Base-by-base conservation (phyloP, 2,113 vertebrate genomes). In the Lepus timidus region DNA sequence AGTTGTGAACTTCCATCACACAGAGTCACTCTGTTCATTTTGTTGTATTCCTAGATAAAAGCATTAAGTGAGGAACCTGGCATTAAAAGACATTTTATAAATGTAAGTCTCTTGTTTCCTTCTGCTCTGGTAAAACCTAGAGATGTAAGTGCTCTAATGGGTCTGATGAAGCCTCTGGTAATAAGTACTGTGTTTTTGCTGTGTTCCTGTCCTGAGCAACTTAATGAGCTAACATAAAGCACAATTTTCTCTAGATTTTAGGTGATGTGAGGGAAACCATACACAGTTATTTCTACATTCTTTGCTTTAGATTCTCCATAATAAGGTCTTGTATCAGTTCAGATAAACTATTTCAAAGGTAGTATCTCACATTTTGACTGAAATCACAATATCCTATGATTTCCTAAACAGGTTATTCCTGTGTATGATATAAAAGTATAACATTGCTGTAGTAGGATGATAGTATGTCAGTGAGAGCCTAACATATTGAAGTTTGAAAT, bases 361-460 rank as follows among this genome's bases (percentile, higher is more conserved):
- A 87, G 16, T 82, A 33, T 74, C 51, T 61, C 12, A 52, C 85
- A 79, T 68, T 78, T 19, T 11, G 29, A 49, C 9, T 71, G 19
- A 82, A 95, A 67, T 79, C 25, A 67, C 64, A 82, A 55, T 82
- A 55, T 58, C 25, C n/a, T 61, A 33, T 73, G 91, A 52, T 68
- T 92, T 93, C 84, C 78, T 75, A 61, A n/a, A 2, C 10, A 88
- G 67, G 88, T 81, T 88, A 5, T 80, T 95, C 86, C 49, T 84
- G 22, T 90, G 31, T 12, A 3, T 83, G 79, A 82, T 12, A 85
- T 70, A 94, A 80, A 81, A 22, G 3, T 73, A 49, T 71, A 74
- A 49, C 20, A 27, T 86, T 88, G 71, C 52, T 91, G 9, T 52
- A 93, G 33, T 14, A 81, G 33, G 25, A 76, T 74, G 61, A 87